Base-by-base conservation (phyloP, 2,888 invertebrate genomes). In the Allolobophora icterica region DNA sequence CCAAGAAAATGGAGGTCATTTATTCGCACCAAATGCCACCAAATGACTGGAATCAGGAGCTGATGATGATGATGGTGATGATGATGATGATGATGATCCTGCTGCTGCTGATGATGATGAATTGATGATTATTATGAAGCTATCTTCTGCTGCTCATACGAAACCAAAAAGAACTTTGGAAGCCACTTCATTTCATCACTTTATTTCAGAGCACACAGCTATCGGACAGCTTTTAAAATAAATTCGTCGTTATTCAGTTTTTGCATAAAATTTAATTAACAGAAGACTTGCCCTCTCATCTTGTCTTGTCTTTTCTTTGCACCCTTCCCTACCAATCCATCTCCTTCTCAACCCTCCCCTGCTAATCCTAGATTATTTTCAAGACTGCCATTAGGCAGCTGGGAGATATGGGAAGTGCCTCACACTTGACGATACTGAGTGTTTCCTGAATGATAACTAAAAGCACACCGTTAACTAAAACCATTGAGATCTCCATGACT, bases 361-460 rank as follows among this genome's bases (percentile, higher is more conserved):
- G 21, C 52, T 21, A 52, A 52, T 71, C n/a, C 71, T 71, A 71
- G 71, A 71, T 71, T n/a, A 71, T n/a, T n/a, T n/a, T n/a, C 71
- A 71, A 30, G 71, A 71, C 71, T n/a, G 71, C n/a, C 11, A 71
- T 11, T n/a, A n/a, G 71, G 8, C 71, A 71, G 71, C 71, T 71
- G 71, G 52, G 71, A 71, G 71, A 30, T n/a, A 71, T n/a, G n/a
- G 30, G 4, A 71, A 71, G 8, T 71, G 71, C 30, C n/a, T 71
- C 30, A n/a, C 71, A 30, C 71, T n/a, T 71, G 71, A 6, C n/a
- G n/a, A 71, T 71, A n/a, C n/a, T 30, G 71, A 71, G 71, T 71
- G n/a, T n/a, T n/a, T 71, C 71, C 71, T 71, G 71, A n/a, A n/a
- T 71, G 71, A 71, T 71, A 71, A 71, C 71, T 71, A 71, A 71